Base-by-base conservation (phyloP, 2,797 vertebrate species). In the Xenentodon cancila region DNA sequence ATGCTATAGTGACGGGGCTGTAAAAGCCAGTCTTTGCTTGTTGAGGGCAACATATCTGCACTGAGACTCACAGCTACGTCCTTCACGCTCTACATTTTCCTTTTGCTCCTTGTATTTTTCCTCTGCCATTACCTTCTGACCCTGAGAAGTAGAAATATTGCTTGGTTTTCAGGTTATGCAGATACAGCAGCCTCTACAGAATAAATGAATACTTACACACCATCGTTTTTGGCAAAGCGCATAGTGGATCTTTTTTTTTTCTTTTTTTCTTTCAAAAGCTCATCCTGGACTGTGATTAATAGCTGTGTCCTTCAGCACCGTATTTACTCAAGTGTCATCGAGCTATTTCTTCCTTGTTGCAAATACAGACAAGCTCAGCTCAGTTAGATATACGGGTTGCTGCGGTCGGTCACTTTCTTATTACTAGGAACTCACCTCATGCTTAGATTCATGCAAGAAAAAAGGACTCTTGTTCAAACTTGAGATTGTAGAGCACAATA, bases 341-440 rank as follows among this genome's bases (percentile, higher is more conserved):
- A 64, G 45, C 62, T 42, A 32, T 34, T 25, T 34, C 40, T 64
- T 55, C 45, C 16, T 6, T 64, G 62, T 64, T 55, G 53, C 34
- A 64, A 55, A 20, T 22, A 17, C 34, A 55, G 48, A 21, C 45
- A 17, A 64, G 17, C 21, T 16, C 17, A 48, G 32, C n/a, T 22
- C 15, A 37, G 7, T 13, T 16, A 47, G 30, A 5, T 21, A 13
- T 17, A 25, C 5, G 3, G 43, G 60, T 27, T 46, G 11, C 9
- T 18, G 15, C 43, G 16, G 15, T 21, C n/a, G 47, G 3, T 8
- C 16, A 5, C 27, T 56, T 44, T 18, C 21, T 25, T 18, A 27
- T 22, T 54, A 27, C 18, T 32, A 20, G 15, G 7, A 61, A 62
- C n/a, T 32, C 40, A 34, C 2, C 49, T 34, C 32, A 34, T 34